A percentile compares a stretch with the other conserved stretches of the same genome.
phyloP scores from a whole-genome alignment of 2,113 vertebrate genomes.

The Phainopepla nitens region DNA sequence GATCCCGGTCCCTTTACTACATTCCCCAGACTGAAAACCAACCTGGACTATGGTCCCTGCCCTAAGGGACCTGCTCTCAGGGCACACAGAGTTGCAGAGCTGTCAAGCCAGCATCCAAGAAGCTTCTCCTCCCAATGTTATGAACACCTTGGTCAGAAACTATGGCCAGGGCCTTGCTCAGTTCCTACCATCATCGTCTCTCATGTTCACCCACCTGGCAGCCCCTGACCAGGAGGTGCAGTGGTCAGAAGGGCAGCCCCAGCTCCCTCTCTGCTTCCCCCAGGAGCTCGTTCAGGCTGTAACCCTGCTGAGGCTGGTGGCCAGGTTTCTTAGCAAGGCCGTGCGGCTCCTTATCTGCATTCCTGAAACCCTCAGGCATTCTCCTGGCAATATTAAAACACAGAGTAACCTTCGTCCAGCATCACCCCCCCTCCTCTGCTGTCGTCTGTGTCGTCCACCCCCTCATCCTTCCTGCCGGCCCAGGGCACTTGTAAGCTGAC shows the following conservation, averaged over 20 bases:
- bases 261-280: background rate
- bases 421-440: slow-evolving; percentile 8
- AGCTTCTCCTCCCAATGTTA: background rate
- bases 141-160: background rate
- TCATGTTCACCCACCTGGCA: background rate
- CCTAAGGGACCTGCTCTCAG: background rate
- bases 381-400: slow-evolving; percentile 64
- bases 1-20: background rate
- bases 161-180: background rate
- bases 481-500: background rate
- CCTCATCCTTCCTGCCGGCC: background rate
- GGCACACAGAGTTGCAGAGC: background rate
- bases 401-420: slow-evolving; percentile 61
- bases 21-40: background rate
- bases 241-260: background rate
- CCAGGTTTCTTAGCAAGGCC: slow-evolving; percentile 58
- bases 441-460: background rate
- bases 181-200: background rate
- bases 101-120: background rate
- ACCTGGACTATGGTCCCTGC: background rate
- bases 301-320: slow-evolving; percentile 31
- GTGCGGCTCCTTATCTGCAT: slow-evolving; percentile 64
- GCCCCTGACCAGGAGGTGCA: background rate
- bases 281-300: background rate
- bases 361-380: slow-evolving; percentile 69